Base-by-base conservation (phyloP, 2,888 invertebrate species). In the Zelleria hepariella region DNA sequence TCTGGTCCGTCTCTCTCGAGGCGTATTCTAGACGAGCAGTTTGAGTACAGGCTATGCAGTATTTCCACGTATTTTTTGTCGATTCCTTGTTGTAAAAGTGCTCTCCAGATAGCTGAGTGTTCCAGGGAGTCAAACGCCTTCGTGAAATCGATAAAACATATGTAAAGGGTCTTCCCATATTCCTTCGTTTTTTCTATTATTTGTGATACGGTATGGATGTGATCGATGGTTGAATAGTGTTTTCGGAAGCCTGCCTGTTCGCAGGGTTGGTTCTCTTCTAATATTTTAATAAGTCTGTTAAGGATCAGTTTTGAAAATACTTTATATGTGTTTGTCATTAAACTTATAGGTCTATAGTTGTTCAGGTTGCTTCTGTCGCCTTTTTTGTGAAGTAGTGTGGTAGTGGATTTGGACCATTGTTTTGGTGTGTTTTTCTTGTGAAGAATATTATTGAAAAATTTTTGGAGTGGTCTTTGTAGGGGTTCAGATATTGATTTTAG, bases 271-370 rank as follows among this genome's bases (percentile, higher is more conserved):
- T 59, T 5, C n/a, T 59, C 59, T 15, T 62, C 57, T 49, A 62
- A n/a, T 1, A n/a, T 58, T 21, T 47, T 52, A n/a, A 42, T 48
- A 52, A 63, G 25, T 24, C 59, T 52, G 5, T 59, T 25, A 7
- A 62, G 59, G 5, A 59, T 10, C 24, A 61, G 51, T 58, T 61
- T 62, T 1, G 58, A 58, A 18, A 63, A 62, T 7, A 59, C 21
- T 48, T 62, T 62, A 26, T 62, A 61, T 10, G 60, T n/a, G 51
- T 60, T 61, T 0, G 58, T 52, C 61, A 58, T 58, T n/a, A 61
- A 47, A 27, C 60, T 60, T n/a, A 62, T 62, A 2, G 60, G 60
- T 42, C 63, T 58, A 21, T 63, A 62, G 24, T 62, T 63, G 1
- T 23, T 18, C 15, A 62, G 23, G 18, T 51, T 21, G 18, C 7